Conservation (phyloP, 2,113 vertebrate species). For the Dendropsophus ebraccatus region DNA sequence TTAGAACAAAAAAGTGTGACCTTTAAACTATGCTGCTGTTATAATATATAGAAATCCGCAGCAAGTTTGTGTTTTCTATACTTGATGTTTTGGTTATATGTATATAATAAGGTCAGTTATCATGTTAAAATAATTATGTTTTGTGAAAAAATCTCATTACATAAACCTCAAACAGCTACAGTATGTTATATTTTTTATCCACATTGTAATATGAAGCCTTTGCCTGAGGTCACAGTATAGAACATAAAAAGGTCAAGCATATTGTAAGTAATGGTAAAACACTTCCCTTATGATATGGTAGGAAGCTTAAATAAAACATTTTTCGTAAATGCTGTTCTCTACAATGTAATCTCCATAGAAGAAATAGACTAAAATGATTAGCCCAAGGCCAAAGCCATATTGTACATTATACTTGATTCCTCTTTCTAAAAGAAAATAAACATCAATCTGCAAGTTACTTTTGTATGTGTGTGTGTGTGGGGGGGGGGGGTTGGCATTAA, state of each 20-base stretch:
- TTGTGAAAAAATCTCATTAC: background rate
- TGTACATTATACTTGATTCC: background rate
- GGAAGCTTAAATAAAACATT: slow-evolving; percentile 5
- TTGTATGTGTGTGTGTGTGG: background rate
- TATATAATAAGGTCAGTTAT: slow-evolving; percentile 1
- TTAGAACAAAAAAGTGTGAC: background rate
- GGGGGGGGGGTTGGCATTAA: no score
- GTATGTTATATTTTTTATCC: background rate
- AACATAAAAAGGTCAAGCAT: slow-evolving; percentile 1
- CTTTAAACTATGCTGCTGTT: background rate
- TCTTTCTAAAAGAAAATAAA: slow-evolving; percentile 7
- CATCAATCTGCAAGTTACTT: background rate
- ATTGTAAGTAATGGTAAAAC: slow-evolving; percentile 2
- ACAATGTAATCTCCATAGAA: background rate
- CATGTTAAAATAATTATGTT: slow-evolving; percentile 10
- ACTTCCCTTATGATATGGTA: background rate
- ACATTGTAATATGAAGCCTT: background rate
- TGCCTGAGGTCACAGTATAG: background rate
- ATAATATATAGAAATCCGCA: background rate
- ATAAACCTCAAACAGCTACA: background rate
- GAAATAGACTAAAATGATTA: slow-evolving; percentile 6
- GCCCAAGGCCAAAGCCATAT: background rate
- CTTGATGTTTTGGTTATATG: background rate
- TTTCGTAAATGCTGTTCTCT: background rate
- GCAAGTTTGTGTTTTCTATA: background rate